Evolutionary conservation across 2,113 vertebrate species (phyloP), one percentile per base, ranked within the genome.

Genomic region (Leucosticte australis): DNA sequence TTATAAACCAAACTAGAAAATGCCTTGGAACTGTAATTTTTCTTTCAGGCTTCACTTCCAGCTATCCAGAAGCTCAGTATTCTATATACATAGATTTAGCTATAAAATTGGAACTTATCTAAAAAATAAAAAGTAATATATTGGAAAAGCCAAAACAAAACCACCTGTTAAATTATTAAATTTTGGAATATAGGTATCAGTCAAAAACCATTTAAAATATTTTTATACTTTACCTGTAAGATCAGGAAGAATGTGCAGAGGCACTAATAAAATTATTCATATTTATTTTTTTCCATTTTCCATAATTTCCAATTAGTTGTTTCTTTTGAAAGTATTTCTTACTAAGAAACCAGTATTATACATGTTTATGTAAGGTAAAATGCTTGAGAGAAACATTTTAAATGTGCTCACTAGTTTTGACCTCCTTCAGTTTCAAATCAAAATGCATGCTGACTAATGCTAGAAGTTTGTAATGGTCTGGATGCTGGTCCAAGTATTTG

Each of bases 1-100:
- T 97, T 95, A 93, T 96, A 95, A 95, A 86, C 47, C 79, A 89
- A 92, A 93, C 92, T 77, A 78, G 71, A 96, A 95, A 93, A 88
- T 92, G 88, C 79, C 73, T 91, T 53, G 86, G 39, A 94, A 96
- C 85, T 35, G 68, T 91, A 83, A 67, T 95, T 83, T 95, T 75
- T 89, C 69, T 91, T 81, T 89, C 89, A 81, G 75, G 35, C 84
- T 83, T 86, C 17, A 11, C 59, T 92, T 80, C 44, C 37, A 83
- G 87, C 44, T 78, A 46, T 59, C 71, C 35, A 91, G 68, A 77
- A 92, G 33, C 64, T 91, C 52, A 49, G 27, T 80, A 35, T 90
- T 81, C 52, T 52, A 41, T 56, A 71, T 68, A 81, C 31, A 62
- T 85, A 59, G 42, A 44, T 92, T 80, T 74, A 39, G 15, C 88